These are phyloP conservation scores for Pachyseris speciosa DNA, from an alignment of 64 coral and sea anemone species.

Conservation along the genomic window DNA sequence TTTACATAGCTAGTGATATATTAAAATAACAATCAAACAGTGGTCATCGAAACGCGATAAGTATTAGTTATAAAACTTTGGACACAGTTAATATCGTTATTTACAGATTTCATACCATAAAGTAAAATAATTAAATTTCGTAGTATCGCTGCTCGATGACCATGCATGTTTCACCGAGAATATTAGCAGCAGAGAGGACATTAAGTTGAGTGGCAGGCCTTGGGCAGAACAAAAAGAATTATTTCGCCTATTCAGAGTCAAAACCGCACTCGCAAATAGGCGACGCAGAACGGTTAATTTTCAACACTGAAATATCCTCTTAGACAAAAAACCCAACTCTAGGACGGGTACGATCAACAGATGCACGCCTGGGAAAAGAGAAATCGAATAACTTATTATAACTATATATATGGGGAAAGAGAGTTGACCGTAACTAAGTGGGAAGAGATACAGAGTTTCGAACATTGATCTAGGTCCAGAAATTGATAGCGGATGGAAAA, in stretches of 20 bases:
- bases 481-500: no score
- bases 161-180: constrained; percentile 11
- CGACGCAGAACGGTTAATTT: constrained; percentile 11
- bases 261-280: constrained; percentile 5
- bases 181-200: not conserved
- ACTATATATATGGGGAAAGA: not conserved
- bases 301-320: no score
- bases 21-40: constrained; percentile 7
- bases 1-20: not conserved
- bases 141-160: constrained; percentile 14
- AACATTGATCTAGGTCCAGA: no score
- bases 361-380: not conserved
- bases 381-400: not conserved
- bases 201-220: constrained; percentile 6
- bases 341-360: not conserved
- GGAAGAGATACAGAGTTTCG: no score
- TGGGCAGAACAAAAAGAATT: not conserved
- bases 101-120: not conserved
- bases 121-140: not conserved
- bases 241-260: not conserved
- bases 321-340: no score
- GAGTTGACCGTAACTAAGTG: no score
- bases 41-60: not conserved
- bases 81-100: not conserved
- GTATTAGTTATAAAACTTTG: constrained; percentile 8